Evolutionary conservation across 2,797 vertebrate genomes (phyloP).

Genomic region (Peromyscus aztecus): DNA sequence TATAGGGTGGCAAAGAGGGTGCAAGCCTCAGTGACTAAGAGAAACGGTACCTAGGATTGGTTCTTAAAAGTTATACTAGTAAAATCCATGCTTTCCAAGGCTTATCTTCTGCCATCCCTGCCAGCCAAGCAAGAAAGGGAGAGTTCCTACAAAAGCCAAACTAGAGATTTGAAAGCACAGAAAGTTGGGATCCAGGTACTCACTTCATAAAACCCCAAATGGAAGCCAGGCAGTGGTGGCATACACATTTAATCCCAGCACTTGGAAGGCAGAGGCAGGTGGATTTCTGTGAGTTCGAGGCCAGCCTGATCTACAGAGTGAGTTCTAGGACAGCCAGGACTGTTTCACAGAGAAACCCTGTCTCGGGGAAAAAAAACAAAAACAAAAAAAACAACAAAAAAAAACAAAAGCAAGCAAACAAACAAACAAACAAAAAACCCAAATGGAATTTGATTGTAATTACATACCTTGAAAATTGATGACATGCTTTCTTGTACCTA

Average conservation of each 20-base stretch:
- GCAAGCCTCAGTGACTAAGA: not conserved
- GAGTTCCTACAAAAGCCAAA: not conserved
- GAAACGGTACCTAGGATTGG: slow-evolving; percentile 2
- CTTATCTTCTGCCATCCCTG: not conserved
- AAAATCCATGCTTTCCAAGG: not conserved
- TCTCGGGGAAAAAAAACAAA: too few species aligned
- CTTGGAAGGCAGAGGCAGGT: too few species aligned
- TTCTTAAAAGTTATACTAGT: slow-evolving; percentile 29
- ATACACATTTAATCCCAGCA: too few species aligned
- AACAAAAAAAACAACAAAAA: too few species aligned
- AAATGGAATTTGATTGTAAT: not conserved
- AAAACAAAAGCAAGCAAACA: too few species aligned
- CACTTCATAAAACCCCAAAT: slow-evolving; percentile 16
- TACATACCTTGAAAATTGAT: slow-evolving; percentile 4
- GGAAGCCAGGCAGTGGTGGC: too few species aligned
- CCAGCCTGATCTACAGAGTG: too few species aligned
- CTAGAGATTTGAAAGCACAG: slow-evolving; percentile 1
- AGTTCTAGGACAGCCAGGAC: too few species aligned
- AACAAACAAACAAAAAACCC: too few species aligned
- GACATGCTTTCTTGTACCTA: not conserved
- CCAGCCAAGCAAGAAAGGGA: slow-evolving; percentile 14
- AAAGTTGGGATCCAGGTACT: slow-evolving; percentile 24
- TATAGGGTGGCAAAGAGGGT: not conserved
- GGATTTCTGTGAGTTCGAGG: too few species aligned
- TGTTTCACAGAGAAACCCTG: too few species aligned